Evolutionary conservation across 2,113 vertebrate genomes (phyloP).

Genomic region (Miniopterus natalensis): DNA sequence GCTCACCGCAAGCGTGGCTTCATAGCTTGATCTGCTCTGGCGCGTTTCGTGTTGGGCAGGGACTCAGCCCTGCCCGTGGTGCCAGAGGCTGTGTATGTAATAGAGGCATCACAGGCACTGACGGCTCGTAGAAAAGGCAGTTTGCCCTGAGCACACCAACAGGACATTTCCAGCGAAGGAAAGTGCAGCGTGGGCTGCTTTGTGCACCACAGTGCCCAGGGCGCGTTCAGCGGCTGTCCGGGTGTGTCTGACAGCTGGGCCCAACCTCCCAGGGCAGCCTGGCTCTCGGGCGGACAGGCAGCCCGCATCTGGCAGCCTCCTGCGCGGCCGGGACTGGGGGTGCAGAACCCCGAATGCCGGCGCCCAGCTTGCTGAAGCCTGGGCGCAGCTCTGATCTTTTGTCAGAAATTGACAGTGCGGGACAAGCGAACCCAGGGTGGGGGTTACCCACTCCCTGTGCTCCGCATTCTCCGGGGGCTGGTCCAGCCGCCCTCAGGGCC

Average conservation of each 20-base stretch:
- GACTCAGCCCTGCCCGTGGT: constrained; percentile 41
- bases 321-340: neutral
- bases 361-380: constrained; percentile 52
- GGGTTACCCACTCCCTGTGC: constrained; percentile 53
- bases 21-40: constrained; percentile 37
- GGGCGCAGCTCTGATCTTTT: constrained; percentile 68
- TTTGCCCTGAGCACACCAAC: constrained; percentile 52
- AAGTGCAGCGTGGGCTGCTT: neutral
- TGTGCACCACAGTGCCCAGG: neutral
- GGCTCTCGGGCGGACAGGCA: neutral
- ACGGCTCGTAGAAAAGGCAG: constrained; percentile 57
- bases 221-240: neutral
- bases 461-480: constrained; percentile 51
- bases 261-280: neutral
- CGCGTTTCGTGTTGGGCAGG: constrained; percentile 63
- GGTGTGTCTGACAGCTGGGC: neutral
- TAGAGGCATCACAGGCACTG: constrained; percentile 43
- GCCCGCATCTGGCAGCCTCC: neutral
- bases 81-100: constrained; percentile 71
- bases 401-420: constrained; percentile 63
- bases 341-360: neutral
- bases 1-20: constrained; percentile 15
- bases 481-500: neutral
- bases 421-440: constrained; percentile 8
- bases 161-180: constrained; percentile 44